Evolutionary conservation across 1,140 invertebrate genomes (phyloP).

Genomic region (Calosoma granatense): DNA sequence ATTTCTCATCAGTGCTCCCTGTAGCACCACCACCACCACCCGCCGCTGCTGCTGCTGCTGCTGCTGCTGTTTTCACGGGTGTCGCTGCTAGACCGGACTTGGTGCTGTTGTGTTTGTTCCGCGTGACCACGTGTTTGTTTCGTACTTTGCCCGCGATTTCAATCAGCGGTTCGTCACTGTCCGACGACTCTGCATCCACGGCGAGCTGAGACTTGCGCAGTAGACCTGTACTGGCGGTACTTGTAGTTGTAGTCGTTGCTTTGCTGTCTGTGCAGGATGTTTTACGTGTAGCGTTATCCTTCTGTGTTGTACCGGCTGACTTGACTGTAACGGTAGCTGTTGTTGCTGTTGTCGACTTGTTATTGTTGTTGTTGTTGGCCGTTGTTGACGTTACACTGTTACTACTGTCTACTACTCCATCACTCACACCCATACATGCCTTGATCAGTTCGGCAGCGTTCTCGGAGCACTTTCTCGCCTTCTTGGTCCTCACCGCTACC

Average conservation of each 20-base stretch:
- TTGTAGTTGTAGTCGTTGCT: neutral
- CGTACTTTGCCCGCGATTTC: slow-evolving; percentile 57
- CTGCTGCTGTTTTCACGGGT: slow-evolving; percentile 19
- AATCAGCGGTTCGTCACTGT: slow-evolving; percentile 69
- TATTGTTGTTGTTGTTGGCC: slow-evolving; percentile 15
- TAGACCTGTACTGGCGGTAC: neutral
- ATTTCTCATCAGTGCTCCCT: slow-evolving; percentile 8
- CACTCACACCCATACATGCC: slow-evolving; percentile 52
- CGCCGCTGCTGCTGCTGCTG: slow-evolving; percentile 18
- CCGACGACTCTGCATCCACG: slow-evolving; percentile 48
- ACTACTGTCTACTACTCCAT: slow-evolving; percentile 23
- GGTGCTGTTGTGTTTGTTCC: slow-evolving; percentile 20
- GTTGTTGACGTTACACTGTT: slow-evolving; percentile 15
- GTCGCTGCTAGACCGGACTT: neutral
- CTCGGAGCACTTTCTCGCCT: slow-evolving; percentile 52
- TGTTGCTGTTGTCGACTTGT: slow-evolving; percentile 6
- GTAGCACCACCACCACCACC: too few relatives aligned
- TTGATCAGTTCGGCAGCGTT: slow-evolving; percentile 57
- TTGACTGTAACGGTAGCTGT: slow-evolving; percentile 11
- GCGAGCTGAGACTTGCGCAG: neutral
- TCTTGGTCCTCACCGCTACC: slow-evolving; percentile 26
- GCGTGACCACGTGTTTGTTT: slow-evolving; percentile 30
- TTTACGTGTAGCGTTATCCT: neutral
- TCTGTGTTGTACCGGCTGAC: neutral
- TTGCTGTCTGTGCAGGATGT: neutral